Conservation (phyloP, 2,113 vertebrate genomes). For the Serilophus lunatus region DNA sequence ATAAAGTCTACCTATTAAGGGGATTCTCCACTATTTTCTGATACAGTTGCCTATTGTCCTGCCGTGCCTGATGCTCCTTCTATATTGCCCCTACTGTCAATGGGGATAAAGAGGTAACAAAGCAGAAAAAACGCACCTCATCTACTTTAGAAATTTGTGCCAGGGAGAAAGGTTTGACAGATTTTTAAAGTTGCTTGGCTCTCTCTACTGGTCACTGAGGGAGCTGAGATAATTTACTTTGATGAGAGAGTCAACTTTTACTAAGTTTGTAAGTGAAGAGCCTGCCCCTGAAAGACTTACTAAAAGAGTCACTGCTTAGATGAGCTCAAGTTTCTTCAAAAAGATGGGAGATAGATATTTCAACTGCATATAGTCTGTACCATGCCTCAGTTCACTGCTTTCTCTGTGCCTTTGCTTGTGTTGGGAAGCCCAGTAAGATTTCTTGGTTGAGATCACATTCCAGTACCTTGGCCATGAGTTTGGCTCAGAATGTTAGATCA, state of each 20-base stretch:
- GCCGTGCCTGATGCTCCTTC: neutral
- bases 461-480: neutral
- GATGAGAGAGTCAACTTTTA: neutral
- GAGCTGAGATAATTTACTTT: neutral
- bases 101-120: neutral
- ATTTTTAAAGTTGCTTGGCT: constrained; percentile 14
- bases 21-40: neutral
- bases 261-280: neutral
- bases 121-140: neutral
- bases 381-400: neutral
- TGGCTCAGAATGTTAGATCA: neutral
- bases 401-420: neutral
- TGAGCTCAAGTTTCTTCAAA: neutral
- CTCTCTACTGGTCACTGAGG: neutral
- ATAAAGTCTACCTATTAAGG: neutral
- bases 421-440: neutral
- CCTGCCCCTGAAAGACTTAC: neutral
- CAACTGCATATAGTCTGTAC: neutral
- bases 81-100: neutral
- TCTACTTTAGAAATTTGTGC: neutral
- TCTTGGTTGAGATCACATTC: accelerated
- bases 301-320: neutral
- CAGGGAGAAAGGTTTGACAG: neutral
- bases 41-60: neutral
- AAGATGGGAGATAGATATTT: neutral